A percentile compares a stretch with the other conserved stretches of the same genome.
phyloP scores from a whole-genome alignment of 2,888 invertebrate genomes.

The Ophonus ardosiacus region DNA sequence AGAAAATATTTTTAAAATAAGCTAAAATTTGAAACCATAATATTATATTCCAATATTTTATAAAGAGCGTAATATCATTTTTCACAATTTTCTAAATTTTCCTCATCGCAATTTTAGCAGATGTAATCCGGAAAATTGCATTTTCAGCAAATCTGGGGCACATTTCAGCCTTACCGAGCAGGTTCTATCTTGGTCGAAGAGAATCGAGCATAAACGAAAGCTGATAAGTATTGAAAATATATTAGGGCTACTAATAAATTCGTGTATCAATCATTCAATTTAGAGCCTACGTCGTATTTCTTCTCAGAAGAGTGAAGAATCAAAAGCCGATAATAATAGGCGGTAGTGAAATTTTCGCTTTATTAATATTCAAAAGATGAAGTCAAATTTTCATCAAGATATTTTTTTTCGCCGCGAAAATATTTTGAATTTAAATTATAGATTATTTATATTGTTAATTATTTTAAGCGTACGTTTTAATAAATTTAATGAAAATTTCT shows the following conservation, averaged over 20 bases:
- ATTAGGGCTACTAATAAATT: conserved; percentile 46
- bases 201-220: conserved; percentile 4
- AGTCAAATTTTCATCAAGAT: background rate
- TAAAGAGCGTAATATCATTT: background rate
- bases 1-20: background rate
- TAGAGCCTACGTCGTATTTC: conserved; percentile 40
- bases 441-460: conserved; percentile 19
- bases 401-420: background rate
- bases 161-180: background rate
- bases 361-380: background rate
- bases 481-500: conserved; percentile 32
- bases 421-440: background rate
- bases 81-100: background rate
- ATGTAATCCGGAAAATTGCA: conserved; percentile 35
- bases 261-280: conserved; percentile 56
- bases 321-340: conserved; percentile 37
- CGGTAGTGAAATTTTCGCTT: background rate
- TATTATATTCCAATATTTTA: background rate
- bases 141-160: conserved; percentile 43
- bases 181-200: background rate
- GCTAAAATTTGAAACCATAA: background rate
- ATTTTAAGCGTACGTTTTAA: background rate
- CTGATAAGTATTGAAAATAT: conserved; percentile 54
- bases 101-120: background rate
- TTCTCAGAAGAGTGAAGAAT: conserved; percentile 26